Evolutionary conservation across 2,113 vertebrate species (phyloP), one percentile per base, ranked within the genome.

Genomic region (Brachyhypopomus occidentalis): DNA sequence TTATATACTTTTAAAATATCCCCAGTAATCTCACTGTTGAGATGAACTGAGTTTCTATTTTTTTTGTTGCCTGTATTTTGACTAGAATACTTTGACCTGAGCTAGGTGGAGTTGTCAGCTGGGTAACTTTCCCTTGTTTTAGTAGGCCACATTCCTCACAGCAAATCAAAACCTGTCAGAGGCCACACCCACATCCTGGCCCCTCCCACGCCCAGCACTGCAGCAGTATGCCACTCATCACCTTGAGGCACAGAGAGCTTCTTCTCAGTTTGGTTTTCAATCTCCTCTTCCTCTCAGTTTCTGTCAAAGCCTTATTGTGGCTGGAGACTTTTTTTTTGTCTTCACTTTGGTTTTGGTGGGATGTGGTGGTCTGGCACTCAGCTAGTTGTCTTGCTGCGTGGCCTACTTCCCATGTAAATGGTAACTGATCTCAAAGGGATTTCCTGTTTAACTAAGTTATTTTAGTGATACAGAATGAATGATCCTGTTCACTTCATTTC

Each of bases 161-260:
- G 77, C 89, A 75, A 69, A 89, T 89, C 76, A 75, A 72, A 87
- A 89, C 90, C 78, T 91, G 90, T 88, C 78, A 45, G 67, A 72
- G 58, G 82, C 79, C 79, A 75, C 84, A 80, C 84, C 82, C 75
- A 78, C 30, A 19, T n/a, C 71, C 36, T 22, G 17, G 66, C 22
- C 58, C 48, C 72, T 34, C 75, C 58, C 52, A 72, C 77, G 34
- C 56, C 36, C 55, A 34, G 23, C 55, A 45, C 30, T 60, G 17
- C 12, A 20, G 72, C 52, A 5, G 30, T 17, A 41, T 7, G 14
- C 69, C 7, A 23, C 6, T 41, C 16, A 2, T 20, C 12, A 27
- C 12, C 2, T 58, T 52, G 1, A 14, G 11, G 27, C 17, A n/a
- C 45, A 34, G 23, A 17, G 62, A 41, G 77, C 48, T 34, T 20